phyloP scores from a whole-genome alignment of 2,888 invertebrate species.

The Cepaea hortensis region DNA sequence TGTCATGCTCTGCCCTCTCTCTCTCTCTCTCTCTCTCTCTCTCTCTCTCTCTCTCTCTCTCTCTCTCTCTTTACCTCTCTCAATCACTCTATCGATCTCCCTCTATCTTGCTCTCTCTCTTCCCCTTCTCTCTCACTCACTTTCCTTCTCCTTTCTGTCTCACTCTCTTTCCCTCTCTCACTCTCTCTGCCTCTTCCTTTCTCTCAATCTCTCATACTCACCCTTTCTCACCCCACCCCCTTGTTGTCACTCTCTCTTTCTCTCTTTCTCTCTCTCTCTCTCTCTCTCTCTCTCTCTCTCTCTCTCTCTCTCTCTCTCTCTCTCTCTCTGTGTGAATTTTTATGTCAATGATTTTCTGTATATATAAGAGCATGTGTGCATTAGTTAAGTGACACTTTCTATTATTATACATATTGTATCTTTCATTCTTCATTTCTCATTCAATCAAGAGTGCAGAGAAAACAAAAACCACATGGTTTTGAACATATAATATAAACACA shows the following conservation, averaged over 20 bases:
- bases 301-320: constrained; percentile 1
- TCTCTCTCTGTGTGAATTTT: constrained; percentile 30
- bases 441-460: too few relatives aligned
- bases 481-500: too few relatives aligned
- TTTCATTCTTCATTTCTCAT: too few relatives aligned
- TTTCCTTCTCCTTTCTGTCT: constrained; percentile 45
- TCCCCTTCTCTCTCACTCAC: neutral
- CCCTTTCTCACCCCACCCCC: constrained; percentile 16
- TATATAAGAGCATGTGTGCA: constrained; percentile 18
- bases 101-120: constrained; percentile 19
- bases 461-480: too few relatives aligned
- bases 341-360: constrained; percentile 38
- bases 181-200: constrained; percentile 32
- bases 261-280: neutral
- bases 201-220: constrained; percentile 16
- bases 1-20: neutral
- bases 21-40: neutral
- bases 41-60: neutral
- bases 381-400: neutral
- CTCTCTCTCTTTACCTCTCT: too few relatives aligned
- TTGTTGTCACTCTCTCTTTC: neutral
- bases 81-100: neutral
- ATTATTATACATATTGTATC: too few relatives aligned
- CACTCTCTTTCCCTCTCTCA: constrained; percentile 42
- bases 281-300: neutral